Percentiles rank a stretch among this genome's conserved stretches.
phyloP scores from a whole-genome alignment of 92 coral and sea anemone genomes.

The Ricordea florida region DNA sequence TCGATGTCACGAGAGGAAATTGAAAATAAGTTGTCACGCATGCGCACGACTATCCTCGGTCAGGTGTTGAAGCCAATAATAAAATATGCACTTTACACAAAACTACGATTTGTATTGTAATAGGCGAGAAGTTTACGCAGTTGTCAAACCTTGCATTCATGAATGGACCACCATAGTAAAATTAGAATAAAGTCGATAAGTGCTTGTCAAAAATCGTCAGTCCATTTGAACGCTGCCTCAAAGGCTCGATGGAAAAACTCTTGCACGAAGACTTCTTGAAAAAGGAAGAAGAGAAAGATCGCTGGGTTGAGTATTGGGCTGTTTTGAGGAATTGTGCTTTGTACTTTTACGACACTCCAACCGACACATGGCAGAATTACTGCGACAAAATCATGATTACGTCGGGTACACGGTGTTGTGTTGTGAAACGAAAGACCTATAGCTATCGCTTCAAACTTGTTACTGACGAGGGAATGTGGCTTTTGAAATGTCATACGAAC shows the following conservation, averaged over 20 bases:
- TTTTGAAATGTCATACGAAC: conserved; percentile 77
- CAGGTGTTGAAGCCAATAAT: conserved; percentile 1
- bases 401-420: conserved; percentile 54
- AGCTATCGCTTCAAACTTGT: conserved; percentile 77
- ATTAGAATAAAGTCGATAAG: too few species aligned
- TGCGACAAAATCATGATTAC: conserved; percentile 61
- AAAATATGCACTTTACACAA: conserved; percentile 1
- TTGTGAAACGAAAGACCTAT: conserved; percentile 68
- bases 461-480: conserved; percentile 53
- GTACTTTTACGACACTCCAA: conserved; percentile 64
- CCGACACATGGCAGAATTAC: conserved; percentile 47
- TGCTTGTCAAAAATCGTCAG: too few species aligned
- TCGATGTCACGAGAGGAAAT: too few species aligned
- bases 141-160: background rate
- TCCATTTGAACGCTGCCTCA: background rate
- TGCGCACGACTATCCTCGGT: background rate
- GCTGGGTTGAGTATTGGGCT: conserved; percentile 78
- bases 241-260: conserved; percentile 4
- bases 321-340: conserved; percentile 42
- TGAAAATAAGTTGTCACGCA: too few species aligned
- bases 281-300: conserved; percentile 45
- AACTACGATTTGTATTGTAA: background rate
- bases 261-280: conserved; percentile 42
- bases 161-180: background rate
- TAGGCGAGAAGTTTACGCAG: background rate